Evolutionary conservation across 2,797 vertebrate genomes (phyloP).

Genomic region (Alosa sapidissima): DNA sequence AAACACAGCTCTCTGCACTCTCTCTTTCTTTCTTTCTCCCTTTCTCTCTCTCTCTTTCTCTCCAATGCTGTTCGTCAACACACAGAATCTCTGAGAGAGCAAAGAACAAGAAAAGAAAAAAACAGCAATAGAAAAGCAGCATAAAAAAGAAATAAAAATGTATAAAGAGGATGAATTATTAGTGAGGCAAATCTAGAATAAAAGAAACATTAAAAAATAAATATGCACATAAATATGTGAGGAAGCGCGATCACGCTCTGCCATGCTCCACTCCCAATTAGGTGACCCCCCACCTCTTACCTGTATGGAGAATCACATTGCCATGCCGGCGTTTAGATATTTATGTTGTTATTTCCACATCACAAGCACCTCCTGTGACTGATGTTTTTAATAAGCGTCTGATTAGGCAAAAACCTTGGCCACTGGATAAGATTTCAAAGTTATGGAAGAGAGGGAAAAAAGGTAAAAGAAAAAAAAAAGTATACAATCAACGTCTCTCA

Average conservation of each 20-base stretch:
- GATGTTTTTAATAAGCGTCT: slow-evolving; percentile 52
- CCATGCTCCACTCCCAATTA: slow-evolving; percentile 52
- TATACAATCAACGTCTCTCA: slow-evolving; percentile 13
- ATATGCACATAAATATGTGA: slow-evolving; percentile 55
- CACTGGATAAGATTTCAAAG: slow-evolving; percentile 51
- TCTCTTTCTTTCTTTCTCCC: slow-evolving; percentile 42
- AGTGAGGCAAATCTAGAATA: slow-evolving; percentile 52
- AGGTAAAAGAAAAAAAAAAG: slow-evolving; percentile 44
- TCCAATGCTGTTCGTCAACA: slow-evolving; percentile 54
- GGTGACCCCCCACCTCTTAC: slow-evolving; percentile 43
- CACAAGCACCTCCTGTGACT: slow-evolving; percentile 50
- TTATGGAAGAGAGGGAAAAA: slow-evolving; percentile 35
- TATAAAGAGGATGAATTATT: slow-evolving; percentile 51
- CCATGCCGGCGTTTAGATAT: slow-evolving; percentile 47
- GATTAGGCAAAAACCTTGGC: slow-evolving; percentile 43
- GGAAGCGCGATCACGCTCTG: slow-evolving; percentile 32
- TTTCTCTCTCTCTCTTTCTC: slow-evolving; percentile 29
- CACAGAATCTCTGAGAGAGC: slow-evolving; percentile 59
- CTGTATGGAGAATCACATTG: slow-evolving; percentile 43
- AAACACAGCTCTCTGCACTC: slow-evolving; percentile 62
- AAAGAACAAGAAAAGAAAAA: slow-evolving; percentile 26
- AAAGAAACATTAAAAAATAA: slow-evolving; percentile 55
- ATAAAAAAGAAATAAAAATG: slow-evolving; percentile 31
- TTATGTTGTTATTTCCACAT: slow-evolving; percentile 54
- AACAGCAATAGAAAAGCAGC: slow-evolving; percentile 28